These are phyloP conservation scores for Trachops cirrhosus DNA, from an alignment of 2,797 vertebrate species.

Conservation along the genomic window DNA sequence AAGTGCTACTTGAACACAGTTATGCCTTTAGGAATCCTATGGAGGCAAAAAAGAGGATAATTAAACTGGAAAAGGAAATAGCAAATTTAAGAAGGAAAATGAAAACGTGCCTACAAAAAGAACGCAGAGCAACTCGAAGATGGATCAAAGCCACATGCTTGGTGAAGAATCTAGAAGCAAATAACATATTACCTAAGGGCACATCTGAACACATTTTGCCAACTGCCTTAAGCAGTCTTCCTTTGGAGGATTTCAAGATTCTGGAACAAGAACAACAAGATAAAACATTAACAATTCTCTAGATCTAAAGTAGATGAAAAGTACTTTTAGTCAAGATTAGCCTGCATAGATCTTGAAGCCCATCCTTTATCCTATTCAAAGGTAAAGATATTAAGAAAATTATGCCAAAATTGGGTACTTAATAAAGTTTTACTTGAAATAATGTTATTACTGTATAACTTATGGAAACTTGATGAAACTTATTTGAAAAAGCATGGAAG, in stretches of 20 bases:
- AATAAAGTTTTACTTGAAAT: slow-evolving; percentile 59
- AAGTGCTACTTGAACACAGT: slow-evolving; percentile 72
- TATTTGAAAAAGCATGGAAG: slow-evolving; percentile 55
- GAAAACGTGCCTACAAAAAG: slow-evolving; percentile 74
- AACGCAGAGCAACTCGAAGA: slow-evolving; percentile 65
- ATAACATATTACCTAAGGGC: slow-evolving; percentile 59
- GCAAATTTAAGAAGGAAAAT: slow-evolving; percentile 70
- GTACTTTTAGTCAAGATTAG: slow-evolving; percentile 30
- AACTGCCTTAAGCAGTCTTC: slow-evolving; percentile 61
- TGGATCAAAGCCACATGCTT: slow-evolving; percentile 70
- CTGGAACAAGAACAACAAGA: slow-evolving; percentile 58
- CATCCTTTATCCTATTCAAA: slow-evolving; percentile 25
- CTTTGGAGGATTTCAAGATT: slow-evolving; percentile 69
- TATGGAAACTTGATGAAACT: slow-evolving; percentile 45
- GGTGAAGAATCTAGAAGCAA: slow-evolving; percentile 69
- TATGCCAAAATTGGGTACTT: slow-evolving; percentile 52
- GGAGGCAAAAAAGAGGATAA: slow-evolving; percentile 74
- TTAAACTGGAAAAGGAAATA: slow-evolving; percentile 73
- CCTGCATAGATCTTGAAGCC: slow-evolving; percentile 32
- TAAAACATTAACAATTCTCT: slow-evolving; percentile 62
- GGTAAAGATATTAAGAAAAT: slow-evolving; percentile 27
- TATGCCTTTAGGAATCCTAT: slow-evolving; percentile 71
- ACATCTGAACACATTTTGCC: slow-evolving; percentile 68
- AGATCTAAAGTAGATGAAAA: slow-evolving; percentile 9
- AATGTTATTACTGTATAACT: slow-evolving; percentile 44